These are phyloP conservation scores for Cylindroiulus punctatus DNA, from an alignment of 2,888 invertebrate species.

Conservation along the genomic window DNA sequence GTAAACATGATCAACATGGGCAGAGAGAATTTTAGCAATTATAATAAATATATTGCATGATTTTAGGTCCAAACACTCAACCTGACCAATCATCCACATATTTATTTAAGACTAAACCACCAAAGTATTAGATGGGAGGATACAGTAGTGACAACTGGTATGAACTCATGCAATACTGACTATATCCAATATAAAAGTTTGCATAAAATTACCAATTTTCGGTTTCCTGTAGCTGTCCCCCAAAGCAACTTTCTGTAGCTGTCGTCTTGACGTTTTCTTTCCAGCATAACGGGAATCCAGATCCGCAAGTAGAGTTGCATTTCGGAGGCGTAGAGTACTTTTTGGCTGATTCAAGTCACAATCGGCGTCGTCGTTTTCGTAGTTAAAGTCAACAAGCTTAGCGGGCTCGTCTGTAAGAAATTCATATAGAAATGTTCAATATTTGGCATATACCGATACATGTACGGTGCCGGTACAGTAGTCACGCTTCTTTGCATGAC, in stretches of 20 bases:
- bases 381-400: slow-evolving; percentile 48
- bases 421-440: neutral
- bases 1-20: neutral
- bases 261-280: slow-evolving; percentile 43
- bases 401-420: slow-evolving; percentile 46
- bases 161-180: no score
- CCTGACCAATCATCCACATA: no score
- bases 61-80: no score
- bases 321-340: slow-evolving; percentile 40
- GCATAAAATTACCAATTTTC: neutral
- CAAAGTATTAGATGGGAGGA: neutral
- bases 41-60: no score
- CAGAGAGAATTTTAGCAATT: no score
- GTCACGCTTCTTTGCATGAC: neutral
- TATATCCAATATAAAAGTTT: no score
- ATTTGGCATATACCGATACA: neutral
- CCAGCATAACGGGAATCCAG: slow-evolving; percentile 49
- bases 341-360: neutral
- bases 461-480: neutral
- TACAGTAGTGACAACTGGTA: neutral
- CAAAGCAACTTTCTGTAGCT: neutral
- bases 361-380: neutral
- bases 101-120: neutral
- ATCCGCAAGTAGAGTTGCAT: slow-evolving; percentile 9
- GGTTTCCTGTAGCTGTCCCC: neutral